Conservation (phyloP, 2,797 vertebrate species). For the Hyperoplus lanceolatus region DNA sequence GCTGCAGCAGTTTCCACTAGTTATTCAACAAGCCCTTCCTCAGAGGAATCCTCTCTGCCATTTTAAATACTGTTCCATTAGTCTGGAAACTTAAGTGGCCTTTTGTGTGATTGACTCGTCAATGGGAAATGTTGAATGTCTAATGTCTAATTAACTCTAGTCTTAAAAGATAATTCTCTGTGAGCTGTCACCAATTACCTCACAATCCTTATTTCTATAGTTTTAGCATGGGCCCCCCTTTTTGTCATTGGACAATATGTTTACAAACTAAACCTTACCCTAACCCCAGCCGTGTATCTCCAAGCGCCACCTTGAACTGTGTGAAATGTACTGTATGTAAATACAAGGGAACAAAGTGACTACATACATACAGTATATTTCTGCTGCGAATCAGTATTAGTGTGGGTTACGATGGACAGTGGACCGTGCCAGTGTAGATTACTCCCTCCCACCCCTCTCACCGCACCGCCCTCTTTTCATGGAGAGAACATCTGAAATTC, state of each 20-base stretch:
- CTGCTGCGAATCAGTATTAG: conserved; percentile 5
- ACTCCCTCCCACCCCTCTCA: conserved; percentile 24
- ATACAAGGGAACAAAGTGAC: not conserved
- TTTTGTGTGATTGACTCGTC: conserved; percentile 9
- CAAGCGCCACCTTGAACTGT: not conserved
- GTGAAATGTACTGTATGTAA: not conserved
- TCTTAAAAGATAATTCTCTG: not conserved
- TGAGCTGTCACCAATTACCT: not conserved
- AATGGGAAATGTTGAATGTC: not conserved
- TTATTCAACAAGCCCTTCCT: conserved; percentile 12
- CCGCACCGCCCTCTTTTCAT: conserved; percentile 47
- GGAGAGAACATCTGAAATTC: conserved; percentile 74
- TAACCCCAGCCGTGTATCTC: no score
- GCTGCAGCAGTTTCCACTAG: not conserved
- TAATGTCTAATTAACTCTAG: not conserved
- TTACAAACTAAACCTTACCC: not conserved
- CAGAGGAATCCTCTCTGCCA: conserved; percentile 21
- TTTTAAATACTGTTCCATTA: conserved; percentile 32
- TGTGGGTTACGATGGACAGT: conserved; percentile 17
- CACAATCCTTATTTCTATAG: not conserved
- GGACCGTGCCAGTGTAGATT: conserved; percentile 23
- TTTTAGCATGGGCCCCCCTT: not conserved
- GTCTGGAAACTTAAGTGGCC: conserved; percentile 28
- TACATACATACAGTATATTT: not conserved
- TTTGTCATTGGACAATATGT: not conserved